A percentile compares a stretch with the other conserved stretches of the same genome.
Evolutionary conservation across 2,888 invertebrate species (phyloP).

Genomic region (Loripinus fragilis): DNA sequence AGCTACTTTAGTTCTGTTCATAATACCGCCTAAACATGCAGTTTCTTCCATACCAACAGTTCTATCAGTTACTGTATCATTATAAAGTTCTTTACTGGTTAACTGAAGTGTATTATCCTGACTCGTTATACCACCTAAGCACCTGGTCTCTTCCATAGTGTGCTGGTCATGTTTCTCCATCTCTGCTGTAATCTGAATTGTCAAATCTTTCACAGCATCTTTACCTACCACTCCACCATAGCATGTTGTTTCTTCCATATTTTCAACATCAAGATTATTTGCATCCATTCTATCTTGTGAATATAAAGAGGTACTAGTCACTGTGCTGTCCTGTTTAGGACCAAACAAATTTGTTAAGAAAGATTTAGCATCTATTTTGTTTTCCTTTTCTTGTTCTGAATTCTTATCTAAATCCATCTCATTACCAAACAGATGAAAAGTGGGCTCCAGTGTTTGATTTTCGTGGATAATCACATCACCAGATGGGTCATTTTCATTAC

Average conservation of each 20-base stretch:
- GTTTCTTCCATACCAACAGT: constrained; percentile 19
- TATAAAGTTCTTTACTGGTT: constrained; percentile 1
- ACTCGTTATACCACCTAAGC: constrained; percentile 2
- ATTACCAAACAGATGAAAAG: constrained; percentile 1
- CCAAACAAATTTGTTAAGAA: constrained; percentile 11
- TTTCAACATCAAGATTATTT: not conserved
- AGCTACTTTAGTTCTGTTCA: not conserved
- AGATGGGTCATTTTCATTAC: not conserved
- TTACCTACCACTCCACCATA: constrained; percentile 11
- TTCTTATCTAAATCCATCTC: not conserved
- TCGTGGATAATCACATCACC: not conserved
- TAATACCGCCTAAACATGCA: constrained; percentile 19
- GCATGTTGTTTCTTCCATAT: constrained; percentile 18
- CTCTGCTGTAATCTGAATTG: not conserved
- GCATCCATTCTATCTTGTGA: not conserved
- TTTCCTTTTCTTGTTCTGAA: not conserved
- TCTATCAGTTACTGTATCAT: not conserved
- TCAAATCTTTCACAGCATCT: not conserved
- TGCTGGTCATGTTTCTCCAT: not conserved
- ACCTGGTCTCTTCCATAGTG: constrained; percentile 29
- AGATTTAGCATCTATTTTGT: constrained; percentile 10
- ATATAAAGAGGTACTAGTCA: not conserved
- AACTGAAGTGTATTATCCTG: not conserved
- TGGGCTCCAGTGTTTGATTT: not conserved
- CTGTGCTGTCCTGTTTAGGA: not conserved